Conservation (phyloP, 2,888 invertebrate genomes). For the Brachypalpus laphriformis region DNA sequence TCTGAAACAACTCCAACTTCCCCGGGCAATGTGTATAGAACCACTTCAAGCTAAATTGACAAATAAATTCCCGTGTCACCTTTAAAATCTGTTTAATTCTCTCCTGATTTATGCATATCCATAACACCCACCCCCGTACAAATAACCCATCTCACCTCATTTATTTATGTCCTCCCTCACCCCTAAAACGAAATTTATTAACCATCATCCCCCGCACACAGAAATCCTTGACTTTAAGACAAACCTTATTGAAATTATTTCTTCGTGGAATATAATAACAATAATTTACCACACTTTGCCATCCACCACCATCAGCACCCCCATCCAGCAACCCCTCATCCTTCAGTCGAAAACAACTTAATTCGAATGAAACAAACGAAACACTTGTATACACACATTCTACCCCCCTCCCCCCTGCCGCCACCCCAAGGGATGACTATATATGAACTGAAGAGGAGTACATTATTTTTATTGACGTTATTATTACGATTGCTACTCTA, state of each 20-base stretch:
- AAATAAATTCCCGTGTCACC: too few species aligned
- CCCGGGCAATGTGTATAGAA: too few species aligned
- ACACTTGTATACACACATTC: slow-evolving; percentile 38
- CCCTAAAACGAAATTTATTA: background rate
- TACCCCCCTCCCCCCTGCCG: background rate
- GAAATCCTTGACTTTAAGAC: slow-evolving; percentile 14
- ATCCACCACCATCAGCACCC: background rate
- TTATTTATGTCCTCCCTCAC: background rate
- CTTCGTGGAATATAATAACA: slow-evolving; percentile 40
- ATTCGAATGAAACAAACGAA: slow-evolving; percentile 54
- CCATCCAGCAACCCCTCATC: background rate
- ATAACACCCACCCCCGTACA: too few species aligned
- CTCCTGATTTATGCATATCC: too few species aligned
- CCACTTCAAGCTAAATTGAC: too few species aligned
- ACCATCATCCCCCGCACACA: background rate
- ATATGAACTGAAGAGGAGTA: slow-evolving; percentile 36
- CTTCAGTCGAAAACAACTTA: slow-evolving; percentile 29
- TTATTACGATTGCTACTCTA: slow-evolving; percentile 50
- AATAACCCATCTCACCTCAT: slow-evolving; percentile 1
- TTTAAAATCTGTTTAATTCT: too few species aligned
- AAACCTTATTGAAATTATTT: slow-evolving; percentile 49
- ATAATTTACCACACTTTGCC: slow-evolving; percentile 59
- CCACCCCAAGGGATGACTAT: slow-evolving; percentile 32
- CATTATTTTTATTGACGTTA: slow-evolving; percentile 60
- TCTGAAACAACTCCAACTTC: too few species aligned